Evolutionary conservation across 2,888 invertebrate species (phyloP).

Genomic region (Malthinus seriepunctatus): DNA sequence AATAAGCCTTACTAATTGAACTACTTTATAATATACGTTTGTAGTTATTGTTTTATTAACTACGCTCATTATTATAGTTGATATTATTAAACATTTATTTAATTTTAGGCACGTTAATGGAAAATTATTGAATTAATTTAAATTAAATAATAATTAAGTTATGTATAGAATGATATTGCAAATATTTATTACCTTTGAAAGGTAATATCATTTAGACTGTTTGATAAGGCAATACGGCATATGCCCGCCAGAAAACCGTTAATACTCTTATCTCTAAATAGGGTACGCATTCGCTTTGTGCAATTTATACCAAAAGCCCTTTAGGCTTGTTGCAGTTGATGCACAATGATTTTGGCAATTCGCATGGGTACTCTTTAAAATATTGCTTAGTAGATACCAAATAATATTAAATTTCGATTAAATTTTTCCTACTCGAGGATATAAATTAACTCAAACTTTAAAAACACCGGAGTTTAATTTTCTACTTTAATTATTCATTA

Average conservation of each 20-base stretch:
- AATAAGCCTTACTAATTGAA: slow-evolving; percentile 15
- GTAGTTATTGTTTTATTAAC: slow-evolving; percentile 10
- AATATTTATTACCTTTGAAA: slow-evolving; percentile 13
- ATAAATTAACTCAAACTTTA: no score
- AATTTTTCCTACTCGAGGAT: no score
- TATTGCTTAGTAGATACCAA: not conserved
- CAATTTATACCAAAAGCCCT: slow-evolving; percentile 38
- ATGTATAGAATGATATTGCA: no score
- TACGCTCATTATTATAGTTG: not conserved
- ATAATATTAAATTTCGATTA: slow-evolving; percentile 1
- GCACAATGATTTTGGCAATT: slow-evolving; percentile 33
- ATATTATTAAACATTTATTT: not conserved
- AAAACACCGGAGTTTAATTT: no score
- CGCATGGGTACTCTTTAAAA: slow-evolving; percentile 32
- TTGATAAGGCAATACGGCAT: slow-evolving; percentile 46
- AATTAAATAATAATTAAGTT: no score
- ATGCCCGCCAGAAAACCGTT: slow-evolving; percentile 48
- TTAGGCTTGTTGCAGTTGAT: slow-evolving; percentile 31
- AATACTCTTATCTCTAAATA: slow-evolving; percentile 48
- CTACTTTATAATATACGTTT: slow-evolving; percentile 1
- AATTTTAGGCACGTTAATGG: no score
- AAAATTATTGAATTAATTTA: no score
- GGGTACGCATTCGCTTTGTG: slow-evolving; percentile 34
- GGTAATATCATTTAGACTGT: slow-evolving; percentile 21
- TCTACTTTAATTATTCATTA: no score